Evolutionary conservation across 2,113 vertebrate genomes (phyloP).

Genomic region (Gopherus flavomarginatus): DNA sequence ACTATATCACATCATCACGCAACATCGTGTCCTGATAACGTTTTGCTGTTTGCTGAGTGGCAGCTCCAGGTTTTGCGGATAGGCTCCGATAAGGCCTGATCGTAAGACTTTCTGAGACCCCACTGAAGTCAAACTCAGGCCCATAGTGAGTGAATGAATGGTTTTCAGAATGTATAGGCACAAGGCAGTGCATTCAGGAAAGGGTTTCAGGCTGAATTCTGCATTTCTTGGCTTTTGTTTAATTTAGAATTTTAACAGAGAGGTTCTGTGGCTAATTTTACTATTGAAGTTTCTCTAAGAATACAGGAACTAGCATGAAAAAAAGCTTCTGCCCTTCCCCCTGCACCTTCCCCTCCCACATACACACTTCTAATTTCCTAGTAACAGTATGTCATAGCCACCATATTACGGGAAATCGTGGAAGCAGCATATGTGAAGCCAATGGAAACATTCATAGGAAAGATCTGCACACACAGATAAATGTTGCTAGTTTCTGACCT

Average conservation of each 20-base stretch:
- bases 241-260: conserved; percentile 9
- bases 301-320: conserved; percentile 2
- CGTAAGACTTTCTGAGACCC: background rate
- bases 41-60: background rate
- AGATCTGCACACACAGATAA: background rate
- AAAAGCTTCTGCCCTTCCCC: background rate
- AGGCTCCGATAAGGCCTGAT: background rate
- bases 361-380: background rate
- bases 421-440: conserved; percentile 9
- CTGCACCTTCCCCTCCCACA: background rate
- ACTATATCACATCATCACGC: background rate
- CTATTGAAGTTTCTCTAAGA: conserved; percentile 50
- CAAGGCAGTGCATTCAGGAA: conserved; percentile 11
- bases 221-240: conserved; percentile 23
- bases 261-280: background rate
- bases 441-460: conserved; percentile 9
- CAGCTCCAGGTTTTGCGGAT: background rate
- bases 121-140: background rate
- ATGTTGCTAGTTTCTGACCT: background rate
- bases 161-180: conserved; percentile 8
- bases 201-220: background rate
- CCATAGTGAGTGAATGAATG: background rate
- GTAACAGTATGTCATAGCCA: conserved; percentile 5
- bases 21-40: background rate
- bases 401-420: background rate